Conservation (phyloP, 37 sponge, comb jelly and placozoan genomes). For the Dysidea cf. avara region DNA sequence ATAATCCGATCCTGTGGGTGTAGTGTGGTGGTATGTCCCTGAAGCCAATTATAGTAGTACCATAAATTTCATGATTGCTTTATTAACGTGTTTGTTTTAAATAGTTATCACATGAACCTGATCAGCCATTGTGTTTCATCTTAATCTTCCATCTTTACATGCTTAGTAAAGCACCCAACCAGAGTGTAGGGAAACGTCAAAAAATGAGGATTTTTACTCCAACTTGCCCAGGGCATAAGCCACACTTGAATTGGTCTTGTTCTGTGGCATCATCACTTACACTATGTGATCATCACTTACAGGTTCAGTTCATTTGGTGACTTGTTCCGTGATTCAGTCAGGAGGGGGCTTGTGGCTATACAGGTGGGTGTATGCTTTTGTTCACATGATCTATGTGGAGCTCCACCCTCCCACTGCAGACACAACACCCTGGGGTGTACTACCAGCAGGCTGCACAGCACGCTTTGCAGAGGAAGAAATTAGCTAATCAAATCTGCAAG, state of each 20-base stretch:
- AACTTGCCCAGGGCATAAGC: too few relatives aligned
- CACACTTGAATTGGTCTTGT: not conserved
- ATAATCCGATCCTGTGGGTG: slow-evolving; percentile 1
- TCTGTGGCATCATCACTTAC: too few relatives aligned
- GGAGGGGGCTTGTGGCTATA: slow-evolving; percentile 27
- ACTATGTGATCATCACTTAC: not conserved
- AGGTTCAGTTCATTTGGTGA: slow-evolving; percentile 90
- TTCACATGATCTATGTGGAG: not conserved
- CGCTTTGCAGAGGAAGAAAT: slow-evolving; percentile 61
- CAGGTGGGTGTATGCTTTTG: slow-evolving; percentile 11
- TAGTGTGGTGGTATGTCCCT: not conserved
- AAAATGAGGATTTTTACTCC: too few relatives aligned
- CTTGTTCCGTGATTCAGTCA: slow-evolving; percentile 74
- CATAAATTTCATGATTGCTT: too few relatives aligned
- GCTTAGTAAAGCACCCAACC: too few relatives aligned
- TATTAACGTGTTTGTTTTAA: too few relatives aligned
- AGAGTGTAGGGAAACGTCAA: too few relatives aligned
- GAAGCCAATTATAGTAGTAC: too few relatives aligned
- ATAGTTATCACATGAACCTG: too few relatives aligned
- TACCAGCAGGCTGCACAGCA: slow-evolving; percentile 84
- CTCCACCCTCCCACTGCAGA: slow-evolving; percentile 31
- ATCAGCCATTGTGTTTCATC: too few relatives aligned
- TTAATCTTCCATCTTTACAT: too few relatives aligned
- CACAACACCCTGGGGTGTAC: slow-evolving; percentile 91
- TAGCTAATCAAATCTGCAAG: slow-evolving; percentile 34